Evolutionary conservation across 2,888 invertebrate species (phyloP).

Genomic region (Cheiracanthium punctorium): DNA sequence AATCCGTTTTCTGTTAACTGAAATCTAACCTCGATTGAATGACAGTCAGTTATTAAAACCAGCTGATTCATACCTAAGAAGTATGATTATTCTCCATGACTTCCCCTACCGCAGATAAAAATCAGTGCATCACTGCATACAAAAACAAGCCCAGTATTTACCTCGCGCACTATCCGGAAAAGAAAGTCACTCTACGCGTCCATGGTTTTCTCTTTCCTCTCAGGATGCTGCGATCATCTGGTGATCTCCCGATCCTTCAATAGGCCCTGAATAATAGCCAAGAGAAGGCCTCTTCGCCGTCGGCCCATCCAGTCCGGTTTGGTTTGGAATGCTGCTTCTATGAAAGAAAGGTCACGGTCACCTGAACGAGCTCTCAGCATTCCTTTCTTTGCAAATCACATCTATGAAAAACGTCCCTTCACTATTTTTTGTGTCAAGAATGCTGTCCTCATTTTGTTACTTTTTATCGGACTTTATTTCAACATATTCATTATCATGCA

Average conservation of each 20-base stretch:
- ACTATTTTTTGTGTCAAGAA: not conserved
- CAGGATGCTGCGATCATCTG: not conserved
- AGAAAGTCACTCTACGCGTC: not conserved
- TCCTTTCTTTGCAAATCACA: not conserved
- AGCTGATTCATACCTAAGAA: no score
- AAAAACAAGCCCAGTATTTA: not conserved
- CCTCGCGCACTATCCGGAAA: not conserved
- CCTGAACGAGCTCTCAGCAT: not conserved
- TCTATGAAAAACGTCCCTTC: not conserved
- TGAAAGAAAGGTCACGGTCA: not conserved
- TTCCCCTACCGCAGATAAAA: no score
- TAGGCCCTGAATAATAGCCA: not conserved
- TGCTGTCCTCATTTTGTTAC: not conserved
- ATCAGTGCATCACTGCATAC: no score
- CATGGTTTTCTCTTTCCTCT: not conserved
- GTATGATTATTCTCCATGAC: no score
- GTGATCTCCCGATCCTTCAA: no score
- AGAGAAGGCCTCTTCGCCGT: not conserved
- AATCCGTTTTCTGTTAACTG: no score
- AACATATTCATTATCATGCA: no score
- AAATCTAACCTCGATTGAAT: no score
- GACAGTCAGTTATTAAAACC: no score
- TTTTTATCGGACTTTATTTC: no score
- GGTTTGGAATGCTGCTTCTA: not conserved
- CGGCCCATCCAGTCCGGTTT: not conserved